phyloP scores from a whole-genome alignment of 2,113 vertebrate genomes.

The Bombycilla garrulus region DNA sequence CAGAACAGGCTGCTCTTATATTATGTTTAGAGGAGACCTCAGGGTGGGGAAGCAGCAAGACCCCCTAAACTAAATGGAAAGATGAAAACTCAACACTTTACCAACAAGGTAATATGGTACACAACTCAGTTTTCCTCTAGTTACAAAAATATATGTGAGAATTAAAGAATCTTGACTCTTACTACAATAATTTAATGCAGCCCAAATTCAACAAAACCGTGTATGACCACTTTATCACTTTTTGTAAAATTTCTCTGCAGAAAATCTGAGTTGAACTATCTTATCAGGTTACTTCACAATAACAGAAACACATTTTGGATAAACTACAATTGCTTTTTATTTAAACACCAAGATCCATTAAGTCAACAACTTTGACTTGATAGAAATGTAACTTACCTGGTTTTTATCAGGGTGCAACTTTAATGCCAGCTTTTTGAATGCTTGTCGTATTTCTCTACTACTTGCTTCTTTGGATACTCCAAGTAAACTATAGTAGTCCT shows the following conservation, averaged over 20 bases:
- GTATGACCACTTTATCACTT: not conserved
- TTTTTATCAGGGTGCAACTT: conserved; percentile 99
- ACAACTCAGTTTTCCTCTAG: fast-evolving
- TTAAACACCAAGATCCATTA: not conserved
- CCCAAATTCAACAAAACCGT: not conserved
- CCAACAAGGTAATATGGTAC: fast-evolving
- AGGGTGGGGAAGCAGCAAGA: not conserved
- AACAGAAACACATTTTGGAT: not conserved
- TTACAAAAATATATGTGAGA: not conserved
- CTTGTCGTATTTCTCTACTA: conserved; percentile 91
- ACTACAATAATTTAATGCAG: not conserved
- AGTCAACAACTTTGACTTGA: not conserved
- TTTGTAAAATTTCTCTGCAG: not conserved
- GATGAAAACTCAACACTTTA: not conserved
- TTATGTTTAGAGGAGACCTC: not conserved
- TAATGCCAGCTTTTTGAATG: conserved; percentile 95
- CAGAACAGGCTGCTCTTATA: not conserved
- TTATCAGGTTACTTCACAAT: not conserved
- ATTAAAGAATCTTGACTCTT: not conserved
- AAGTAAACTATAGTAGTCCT: conserved; percentile 90
- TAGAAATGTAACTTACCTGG: conserved; percentile 79
- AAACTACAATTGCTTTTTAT: not conserved
- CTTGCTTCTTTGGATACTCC: conserved; percentile 88
- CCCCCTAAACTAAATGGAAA: not conserved
- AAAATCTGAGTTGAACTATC: not conserved